Evolutionary conservation across 2,797 vertebrate species (phyloP), one percentile per base, ranked within the genome.

Genomic region (Acestrorhynchus altus): DNA sequence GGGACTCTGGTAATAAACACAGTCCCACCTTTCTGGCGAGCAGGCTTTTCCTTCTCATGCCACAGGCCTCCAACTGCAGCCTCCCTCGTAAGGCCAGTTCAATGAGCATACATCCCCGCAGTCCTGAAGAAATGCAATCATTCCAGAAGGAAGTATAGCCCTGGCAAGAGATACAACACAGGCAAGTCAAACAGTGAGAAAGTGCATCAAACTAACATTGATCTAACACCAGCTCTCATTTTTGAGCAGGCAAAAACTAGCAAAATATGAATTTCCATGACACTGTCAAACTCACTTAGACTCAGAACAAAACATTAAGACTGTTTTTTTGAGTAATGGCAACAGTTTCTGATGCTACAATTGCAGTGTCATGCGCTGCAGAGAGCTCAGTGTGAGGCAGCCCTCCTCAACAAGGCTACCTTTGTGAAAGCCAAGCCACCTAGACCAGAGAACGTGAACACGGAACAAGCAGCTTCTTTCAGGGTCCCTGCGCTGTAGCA

Each of bases 141-240:
- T 99, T 99, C 97, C 97, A 99, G 91, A 99, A 99, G 0, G 97
- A 99, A 9, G 97, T 99, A 89, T 99, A 99, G 84, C 97, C 97
- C 97, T 99, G 80, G 85, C 6, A 13, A 7, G 24, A 72, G 15
- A 69, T 16, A 74, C n/a, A 28, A 10, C 8, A 31, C 35, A 7
- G 44, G 63, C 5, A 40, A 59, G 47, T 67, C 35, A 22, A 11
- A 51, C 24, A 46, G 56, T 35, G 15, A 9, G 39, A 8, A 35
- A 61, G 26, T 31, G 15, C 56, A 31, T 12, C 15, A 8, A 31
- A 51, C 9, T 7, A 64, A 42, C 1, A 18, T 3, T 49, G 31
- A 2, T 47, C 40, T 1, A 42, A 42, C 40, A 42, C 8, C 4
- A 39, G 7, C 44, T 3, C 2, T 18, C 13, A 35, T 35, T 49